Base-by-base conservation (phyloP, 2,113 vertebrate genomes). In the Brachyhypopomus gauderio region DNA sequence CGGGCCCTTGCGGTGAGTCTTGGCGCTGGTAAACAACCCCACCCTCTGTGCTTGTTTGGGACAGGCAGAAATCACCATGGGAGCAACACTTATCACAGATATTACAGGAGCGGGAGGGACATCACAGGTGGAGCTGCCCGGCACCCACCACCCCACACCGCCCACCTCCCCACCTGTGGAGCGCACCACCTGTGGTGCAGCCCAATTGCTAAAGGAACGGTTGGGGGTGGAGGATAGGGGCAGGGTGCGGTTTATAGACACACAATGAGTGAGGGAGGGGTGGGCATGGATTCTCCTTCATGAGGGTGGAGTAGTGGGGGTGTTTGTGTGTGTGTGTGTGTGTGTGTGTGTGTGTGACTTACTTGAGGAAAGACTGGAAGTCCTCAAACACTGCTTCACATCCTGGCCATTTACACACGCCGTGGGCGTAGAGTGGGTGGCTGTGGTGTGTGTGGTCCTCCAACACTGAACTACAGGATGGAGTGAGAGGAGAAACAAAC, bases 351-450 rank as follows among this genome's bases (percentile, higher is more conserved):
- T 16, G 4, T 38, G 17, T 70, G 22, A 89, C 98, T 98, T 96
- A 99, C 98, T 99, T 99, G 88, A 99, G 93, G 88, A 99, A 99
- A 5, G 96, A 96, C 5, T 96, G 95, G 93, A 98, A 99, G 80
- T 99, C 97, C 75, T 99, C 98, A 70, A 98, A 99, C 36, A 98
- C 95, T 0, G 96, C 96, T 92, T 99, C 98, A 71, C 98, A 99
- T 86, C 98, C 98, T 0, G 98, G 98, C 98, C 98, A 99, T 86
- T 99, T 99, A 95, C 98, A 99, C 41, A 99, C 98, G 0, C 98
- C 98, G 8, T 99, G 98, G 85, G 97, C 97, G 0, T 98, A 99
- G 79, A 99, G 96, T 9, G 98, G 96, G 77, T 99, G 98, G 88
- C 93, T 95, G 87, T 97, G 95, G 83, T 93, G 94, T 6, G 94